These are phyloP conservation scores for Lepidurus apus DNA, from an alignment of 1,140 invertebrate genomes.

Conservation along the genomic window DNA sequence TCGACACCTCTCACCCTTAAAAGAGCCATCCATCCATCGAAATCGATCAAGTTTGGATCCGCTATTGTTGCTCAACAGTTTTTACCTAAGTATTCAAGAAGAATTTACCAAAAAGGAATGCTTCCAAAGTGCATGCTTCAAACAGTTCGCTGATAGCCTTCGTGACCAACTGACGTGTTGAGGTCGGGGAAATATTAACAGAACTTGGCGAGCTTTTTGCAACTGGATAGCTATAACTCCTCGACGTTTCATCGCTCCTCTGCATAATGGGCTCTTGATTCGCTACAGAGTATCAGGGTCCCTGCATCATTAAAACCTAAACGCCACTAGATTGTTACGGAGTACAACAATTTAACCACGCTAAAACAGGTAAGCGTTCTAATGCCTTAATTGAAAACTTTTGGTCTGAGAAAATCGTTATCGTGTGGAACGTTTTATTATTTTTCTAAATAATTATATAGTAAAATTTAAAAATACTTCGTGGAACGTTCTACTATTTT, in stretches of 20 bases:
- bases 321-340: background rate
- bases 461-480: too few relatives aligned
- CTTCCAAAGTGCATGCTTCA: background rate
- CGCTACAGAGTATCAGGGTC: background rate
- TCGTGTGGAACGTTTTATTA: too few relatives aligned
- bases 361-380: background rate
- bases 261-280: constrained; percentile 6
- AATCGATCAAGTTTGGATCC: background rate
- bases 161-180: background rate
- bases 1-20: background rate
- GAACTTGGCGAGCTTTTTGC: background rate
- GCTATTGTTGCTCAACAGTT: background rate
- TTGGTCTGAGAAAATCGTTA: background rate
- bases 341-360: background rate
- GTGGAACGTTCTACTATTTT: too few relatives aligned
- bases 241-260: background rate
- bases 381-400: background rate
- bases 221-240: background rate
- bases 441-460: too few relatives aligned
- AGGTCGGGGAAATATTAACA: background rate
- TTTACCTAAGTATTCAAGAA: background rate
- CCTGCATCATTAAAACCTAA: background rate
- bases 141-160: background rate
- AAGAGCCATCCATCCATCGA: background rate
- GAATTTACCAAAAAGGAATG: too few relatives aligned